These are phyloP conservation scores for Microtus montanus DNA, from an alignment of 2,113 vertebrate genomes.

Conservation along the genomic window DNA sequence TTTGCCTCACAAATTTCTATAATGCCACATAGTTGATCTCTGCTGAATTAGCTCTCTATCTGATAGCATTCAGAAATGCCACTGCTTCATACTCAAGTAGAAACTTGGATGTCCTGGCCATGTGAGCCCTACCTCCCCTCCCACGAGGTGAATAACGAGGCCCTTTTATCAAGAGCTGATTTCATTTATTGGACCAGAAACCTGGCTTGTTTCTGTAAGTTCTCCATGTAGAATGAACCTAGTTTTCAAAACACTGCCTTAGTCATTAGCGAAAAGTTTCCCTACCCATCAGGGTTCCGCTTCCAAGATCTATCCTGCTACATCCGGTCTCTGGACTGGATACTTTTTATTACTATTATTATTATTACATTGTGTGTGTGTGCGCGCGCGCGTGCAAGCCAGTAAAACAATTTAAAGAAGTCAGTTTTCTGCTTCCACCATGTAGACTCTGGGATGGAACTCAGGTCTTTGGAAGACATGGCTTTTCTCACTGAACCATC, in stretches of 20 bases:
- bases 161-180: background rate
- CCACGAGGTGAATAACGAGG: background rate
- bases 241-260: slow-evolving; percentile 35
- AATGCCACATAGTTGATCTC: background rate
- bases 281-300: background rate
- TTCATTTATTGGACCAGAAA: slow-evolving; percentile 22
- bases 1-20: background rate
- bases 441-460: background rate
- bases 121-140: background rate
- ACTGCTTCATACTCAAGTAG: slow-evolving; percentile 6
- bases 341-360: background rate
- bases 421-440: background rate
- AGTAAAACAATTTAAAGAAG: background rate
- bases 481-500: background rate
- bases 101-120: background rate
- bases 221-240: background rate
- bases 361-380: too few species aligned
- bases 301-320: background rate
- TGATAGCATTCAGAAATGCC: background rate
- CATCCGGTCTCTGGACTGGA: background rate
- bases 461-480: background rate
- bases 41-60: background rate
- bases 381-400: too few species aligned
- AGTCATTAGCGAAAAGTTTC: background rate
- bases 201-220: slow-evolving; percentile 10